Conservation (phyloP, 1,140 invertebrate species). For the Venturia canescens region DNA sequence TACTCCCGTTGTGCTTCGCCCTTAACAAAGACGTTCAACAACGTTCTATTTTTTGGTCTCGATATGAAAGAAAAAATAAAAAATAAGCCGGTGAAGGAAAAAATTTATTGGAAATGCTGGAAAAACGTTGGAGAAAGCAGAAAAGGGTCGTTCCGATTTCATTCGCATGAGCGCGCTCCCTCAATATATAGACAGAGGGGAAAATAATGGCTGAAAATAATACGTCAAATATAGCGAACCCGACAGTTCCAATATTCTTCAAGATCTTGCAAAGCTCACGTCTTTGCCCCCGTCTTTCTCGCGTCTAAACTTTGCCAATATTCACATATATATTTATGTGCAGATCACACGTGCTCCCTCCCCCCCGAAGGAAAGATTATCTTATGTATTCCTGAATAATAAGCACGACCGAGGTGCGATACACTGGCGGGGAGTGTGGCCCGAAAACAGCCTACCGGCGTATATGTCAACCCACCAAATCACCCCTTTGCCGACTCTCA, state of each 20-base stretch:
- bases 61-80: background rate
- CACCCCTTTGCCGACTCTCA: background rate
- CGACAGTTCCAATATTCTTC: slow-evolving; percentile 42
- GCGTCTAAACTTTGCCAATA: slow-evolving; percentile 15
- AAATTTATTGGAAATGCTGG: background rate
- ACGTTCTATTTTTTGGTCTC: background rate
- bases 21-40: background rate
- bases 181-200: slow-evolving; percentile 6
- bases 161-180: slow-evolving; percentile 7
- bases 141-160: background rate
- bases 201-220: slow-evolving; percentile 41
- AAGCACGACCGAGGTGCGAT: background rate
- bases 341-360: no score
- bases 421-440: background rate
- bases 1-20: no score
- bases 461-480: background rate
- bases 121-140: background rate
- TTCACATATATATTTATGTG: background rate
- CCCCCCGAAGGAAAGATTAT: background rate
- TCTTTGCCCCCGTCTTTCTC: background rate
- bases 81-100: no score
- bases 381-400: background rate
- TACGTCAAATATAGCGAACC: slow-evolving; percentile 40
- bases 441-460: background rate
- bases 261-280: slow-evolving; percentile 1